A percentile compares a stretch with the other conserved stretches of the same genome.
Evolutionary conservation across 2,888 invertebrate genomes (phyloP).

Genomic region (Drosophila monieri): DNA sequence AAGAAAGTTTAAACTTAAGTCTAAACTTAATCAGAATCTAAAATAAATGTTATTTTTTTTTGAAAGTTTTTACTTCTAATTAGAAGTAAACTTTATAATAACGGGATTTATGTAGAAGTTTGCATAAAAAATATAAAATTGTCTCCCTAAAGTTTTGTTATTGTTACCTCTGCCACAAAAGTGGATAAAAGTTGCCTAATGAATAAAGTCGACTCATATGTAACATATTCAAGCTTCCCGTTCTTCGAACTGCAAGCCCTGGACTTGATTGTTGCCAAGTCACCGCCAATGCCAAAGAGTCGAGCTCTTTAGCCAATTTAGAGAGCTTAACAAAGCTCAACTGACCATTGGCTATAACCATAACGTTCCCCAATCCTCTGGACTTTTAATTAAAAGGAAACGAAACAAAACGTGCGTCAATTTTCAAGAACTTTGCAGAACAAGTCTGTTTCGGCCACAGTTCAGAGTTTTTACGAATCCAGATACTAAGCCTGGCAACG

Average conservation of each 20-base stretch:
- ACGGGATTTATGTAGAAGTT: background rate
- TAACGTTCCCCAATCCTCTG: slow-evolving; percentile 24
- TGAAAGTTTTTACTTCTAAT: too few species aligned
- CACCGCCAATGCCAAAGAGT: slow-evolving; percentile 50
- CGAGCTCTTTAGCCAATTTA: slow-evolving; percentile 83
- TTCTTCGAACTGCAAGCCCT: background rate
- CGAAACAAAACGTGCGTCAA: slow-evolving; percentile 61
- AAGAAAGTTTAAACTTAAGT: too few species aligned
- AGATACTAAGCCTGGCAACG: slow-evolving; percentile 45
- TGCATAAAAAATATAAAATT: slow-evolving; percentile 6
- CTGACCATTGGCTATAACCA: slow-evolving; percentile 66
- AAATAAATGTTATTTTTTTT: too few species aligned
- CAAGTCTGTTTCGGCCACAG: slow-evolving; percentile 53
- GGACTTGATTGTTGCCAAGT: slow-evolving; percentile 39
- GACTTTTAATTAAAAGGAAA: slow-evolving; percentile 75
- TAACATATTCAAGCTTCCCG: slow-evolving; percentile 11
- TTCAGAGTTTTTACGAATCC: slow-evolving; percentile 11
- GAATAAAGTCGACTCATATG: slow-evolving; percentile 39
- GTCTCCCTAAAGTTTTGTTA: slow-evolving; percentile 4
- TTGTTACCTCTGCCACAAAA: background rate
- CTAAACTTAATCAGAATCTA: too few species aligned
- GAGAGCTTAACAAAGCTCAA: slow-evolving; percentile 76
- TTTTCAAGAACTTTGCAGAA: slow-evolving; percentile 78
- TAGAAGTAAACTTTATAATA: too few species aligned
- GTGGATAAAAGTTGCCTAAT: slow-evolving; percentile 29